Base-by-base conservation (phyloP, 2,113 vertebrate genomes). In the Beaufortia kweichowensis region DNA sequence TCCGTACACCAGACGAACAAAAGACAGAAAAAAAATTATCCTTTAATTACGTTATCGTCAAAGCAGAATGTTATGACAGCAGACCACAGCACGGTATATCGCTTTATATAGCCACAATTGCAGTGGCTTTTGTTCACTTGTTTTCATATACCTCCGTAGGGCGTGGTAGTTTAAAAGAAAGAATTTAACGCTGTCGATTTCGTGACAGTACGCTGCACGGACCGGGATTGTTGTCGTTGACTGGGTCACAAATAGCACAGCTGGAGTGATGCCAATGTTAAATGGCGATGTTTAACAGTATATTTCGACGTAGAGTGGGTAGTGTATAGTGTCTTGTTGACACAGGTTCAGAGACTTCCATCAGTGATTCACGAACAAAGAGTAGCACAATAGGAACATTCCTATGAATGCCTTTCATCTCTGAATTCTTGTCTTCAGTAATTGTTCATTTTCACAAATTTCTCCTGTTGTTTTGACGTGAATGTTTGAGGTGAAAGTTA, bases 1-100 rank as follows among this genome's bases (percentile, higher is more conserved):
- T 87, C 83, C 85, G 86, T 85, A 84, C 81, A 88, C 89, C 88
- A 86, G 85, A 82, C 41, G 24, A 33, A 82, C 85, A 83, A 86
- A 81, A 83, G 82, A 80, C 69, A 82, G 82, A 80, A 85, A 81
- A 17, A 79, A 85, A 90, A 90, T 89, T 89, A 89, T 91, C 88
- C 84, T 84, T 88, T 90, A 91, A 91, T 90, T 90, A 78, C 84
- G 76, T 72, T 72, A 81, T 83, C 55, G 57, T 82, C 83, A 31
- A 86, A 92, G 91, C 90, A 90, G 92, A 90, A 70, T 7, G 14
- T 76, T 70, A 14, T 35, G 48, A 70, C 29, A 28, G n/a, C 48
- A 70, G 29, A 70, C 64, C 41, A 75, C 65, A 76, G 73, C 67
- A 72, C 19, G 70, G 48, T 63, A 23, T 39, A 46, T 60, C 28